Conservation (phyloP, 1,140 invertebrate genomes). For the Mercenaria mercenaria region DNA sequence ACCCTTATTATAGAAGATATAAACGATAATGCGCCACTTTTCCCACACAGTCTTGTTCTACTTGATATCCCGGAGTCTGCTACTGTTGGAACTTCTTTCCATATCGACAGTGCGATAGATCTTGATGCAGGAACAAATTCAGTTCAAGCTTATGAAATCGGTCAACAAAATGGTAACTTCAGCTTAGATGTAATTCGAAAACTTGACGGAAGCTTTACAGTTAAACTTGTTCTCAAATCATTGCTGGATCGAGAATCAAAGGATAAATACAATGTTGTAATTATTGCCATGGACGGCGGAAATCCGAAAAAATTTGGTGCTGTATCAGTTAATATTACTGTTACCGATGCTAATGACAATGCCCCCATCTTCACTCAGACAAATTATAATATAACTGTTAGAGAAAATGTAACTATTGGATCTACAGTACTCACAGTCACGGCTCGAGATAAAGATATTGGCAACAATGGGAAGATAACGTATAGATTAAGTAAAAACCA, state of each 20-base stretch:
- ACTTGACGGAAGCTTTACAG: conserved; percentile 61
- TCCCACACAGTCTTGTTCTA: conserved; percentile 41
- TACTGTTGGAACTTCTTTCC: conserved; percentile 55
- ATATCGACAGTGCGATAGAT: conserved; percentile 60
- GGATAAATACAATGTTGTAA: conserved; percentile 91
- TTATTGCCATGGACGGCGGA: conserved; percentile 96
- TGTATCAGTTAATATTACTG: conserved; percentile 94
- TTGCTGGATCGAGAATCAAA: conserved; percentile 94
- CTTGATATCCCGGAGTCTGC: conserved; percentile 59
- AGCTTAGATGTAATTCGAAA: conserved; percentile 50
- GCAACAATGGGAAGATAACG: conserved; percentile 91
- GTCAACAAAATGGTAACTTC: conserved; percentile 52
- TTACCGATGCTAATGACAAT: conserved; percentile 98
- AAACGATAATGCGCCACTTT: conserved; percentile 62
- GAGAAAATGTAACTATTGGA: conserved; percentile 91
- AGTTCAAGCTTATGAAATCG: conserved; percentile 57
- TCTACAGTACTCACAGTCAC: conserved; percentile 91
- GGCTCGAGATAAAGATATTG: conserved; percentile 92
- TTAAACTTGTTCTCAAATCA: conserved; percentile 79
- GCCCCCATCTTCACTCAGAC: conserved; percentile 90
- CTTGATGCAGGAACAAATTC: conserved; percentile 52
- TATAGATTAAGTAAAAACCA: conserved; percentile 87
- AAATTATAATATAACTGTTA: conserved; percentile 90
- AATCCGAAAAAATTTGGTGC: conserved; percentile 93
- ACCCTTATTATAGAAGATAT: conserved; percentile 59